These are phyloP conservation scores for Microplitis manilae DNA, from an alignment of 2,888 invertebrate species.

Conservation along the genomic window DNA sequence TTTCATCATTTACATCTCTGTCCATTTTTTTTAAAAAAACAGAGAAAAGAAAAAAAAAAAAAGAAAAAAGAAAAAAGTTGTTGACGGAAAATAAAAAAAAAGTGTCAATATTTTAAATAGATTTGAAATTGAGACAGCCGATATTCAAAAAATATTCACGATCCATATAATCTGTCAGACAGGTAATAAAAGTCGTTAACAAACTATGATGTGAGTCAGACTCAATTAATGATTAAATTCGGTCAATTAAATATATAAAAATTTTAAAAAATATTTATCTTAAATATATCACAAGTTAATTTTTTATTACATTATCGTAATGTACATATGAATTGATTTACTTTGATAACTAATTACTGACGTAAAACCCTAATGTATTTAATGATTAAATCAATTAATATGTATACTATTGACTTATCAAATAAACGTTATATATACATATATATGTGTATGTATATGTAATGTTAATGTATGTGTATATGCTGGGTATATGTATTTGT, in stretches of 20 bases:
- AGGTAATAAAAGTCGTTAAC: constrained; percentile 38
- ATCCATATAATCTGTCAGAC: constrained; percentile 26
- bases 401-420: background rate
- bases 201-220: background rate
- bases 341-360: background rate
- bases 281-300: too few species aligned
- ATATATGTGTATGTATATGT: background rate
- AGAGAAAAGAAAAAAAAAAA: constrained; percentile 7
- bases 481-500: background rate
- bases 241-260: constrained; percentile 27
- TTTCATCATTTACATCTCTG: constrained; percentile 8
- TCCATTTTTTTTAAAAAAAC: background rate
- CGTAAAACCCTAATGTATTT: background rate
- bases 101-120: background rate
- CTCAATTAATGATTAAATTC: constrained; percentile 30
- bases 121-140: background rate
- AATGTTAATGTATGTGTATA: background rate
- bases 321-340: background rate
- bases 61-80: background rate
- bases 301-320: background rate
- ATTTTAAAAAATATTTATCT: background rate
- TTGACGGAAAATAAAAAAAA: too few species aligned
- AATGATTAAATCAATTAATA: background rate
- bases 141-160: background rate
- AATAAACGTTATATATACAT: background rate